Percentiles rank a stretch among this genome's conserved stretches.
Evolutionary conservation across 2,888 invertebrate species (phyloP).

Genomic region (Theodoxus fluviatilis): DNA sequence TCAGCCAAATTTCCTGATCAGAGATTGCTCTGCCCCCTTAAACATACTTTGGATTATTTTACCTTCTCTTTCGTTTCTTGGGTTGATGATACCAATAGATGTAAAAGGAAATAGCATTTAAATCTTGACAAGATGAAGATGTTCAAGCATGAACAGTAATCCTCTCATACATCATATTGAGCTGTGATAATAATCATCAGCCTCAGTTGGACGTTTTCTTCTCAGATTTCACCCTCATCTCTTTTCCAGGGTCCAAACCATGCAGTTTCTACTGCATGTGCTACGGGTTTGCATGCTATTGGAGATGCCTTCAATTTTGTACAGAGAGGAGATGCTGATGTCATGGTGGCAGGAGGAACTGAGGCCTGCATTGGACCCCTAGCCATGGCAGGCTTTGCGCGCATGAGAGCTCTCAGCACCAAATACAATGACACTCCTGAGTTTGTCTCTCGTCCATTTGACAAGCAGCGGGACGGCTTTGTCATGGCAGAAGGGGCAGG

Average conservation of each 20-base stretch:
- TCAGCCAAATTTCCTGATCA: too few relatives aligned
- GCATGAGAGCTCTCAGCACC: constrained; percentile 87
- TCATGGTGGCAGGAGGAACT: constrained; percentile 93
- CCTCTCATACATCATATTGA: too few relatives aligned
- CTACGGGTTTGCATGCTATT: constrained; percentile 94
- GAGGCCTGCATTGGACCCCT: constrained; percentile 90
- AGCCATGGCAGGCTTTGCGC: constrained; percentile 86
- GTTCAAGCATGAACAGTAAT: too few relatives aligned
- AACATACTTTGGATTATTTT: too few relatives aligned
- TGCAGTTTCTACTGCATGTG: constrained; percentile 87
- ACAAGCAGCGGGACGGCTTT: constrained; percentile 88
- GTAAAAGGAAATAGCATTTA: too few relatives aligned
- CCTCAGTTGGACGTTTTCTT: not conserved
- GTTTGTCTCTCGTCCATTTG: constrained; percentile 90
- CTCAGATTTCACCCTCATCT: not conserved
- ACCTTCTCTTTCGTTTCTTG: too few relatives aligned
- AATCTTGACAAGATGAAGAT: too few relatives aligned
- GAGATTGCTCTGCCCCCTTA: too few relatives aligned
- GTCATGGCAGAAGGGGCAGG: constrained; percentile 97
- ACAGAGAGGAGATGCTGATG: constrained; percentile 70
- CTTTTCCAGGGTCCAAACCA: constrained; percentile 63
- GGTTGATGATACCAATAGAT: too few relatives aligned
- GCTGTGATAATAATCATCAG: not conserved
- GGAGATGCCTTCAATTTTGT: constrained; percentile 78
- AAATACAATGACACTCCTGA: constrained; percentile 78